Conservation (phyloP, 2,888 invertebrate species). For the Onchidella celtica region DNA sequence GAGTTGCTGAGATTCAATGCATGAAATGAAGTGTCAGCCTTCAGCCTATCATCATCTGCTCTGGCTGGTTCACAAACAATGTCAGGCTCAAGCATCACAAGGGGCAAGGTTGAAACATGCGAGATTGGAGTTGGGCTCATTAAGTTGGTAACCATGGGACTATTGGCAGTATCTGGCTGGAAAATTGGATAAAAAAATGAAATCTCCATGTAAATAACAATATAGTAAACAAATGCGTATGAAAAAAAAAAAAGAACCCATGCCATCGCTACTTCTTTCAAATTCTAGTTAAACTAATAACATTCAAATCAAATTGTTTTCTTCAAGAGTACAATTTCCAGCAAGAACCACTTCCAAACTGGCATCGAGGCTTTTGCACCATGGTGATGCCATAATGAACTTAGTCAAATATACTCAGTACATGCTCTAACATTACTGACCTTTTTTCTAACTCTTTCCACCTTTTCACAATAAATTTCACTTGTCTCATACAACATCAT, state of each 20-base stretch:
- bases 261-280: no score
- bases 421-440: constrained; percentile 36
- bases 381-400: no score
- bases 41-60: constrained; percentile 1
- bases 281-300: no score
- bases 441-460: constrained; percentile 47
- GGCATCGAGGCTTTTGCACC: no score
- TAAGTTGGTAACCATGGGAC: constrained; percentile 5
- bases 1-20: background rate
- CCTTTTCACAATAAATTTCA: constrained; percentile 67
- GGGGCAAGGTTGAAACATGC: background rate
- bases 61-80: background rate
- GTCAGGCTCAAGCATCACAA: constrained; percentile 3
- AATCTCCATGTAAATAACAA: no score
- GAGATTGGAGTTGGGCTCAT: constrained; percentile 10
- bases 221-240: no score
- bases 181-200: background rate
- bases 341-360: no score
- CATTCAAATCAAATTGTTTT: no score
- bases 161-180: constrained; percentile 15
- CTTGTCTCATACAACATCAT: constrained; percentile 70
- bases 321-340: no score
- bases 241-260: no score
- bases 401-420: no score
- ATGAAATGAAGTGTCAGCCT: constrained; percentile 4